These are phyloP conservation scores for Odocoileus hemionus DNA, from an alignment of 2,113 vertebrate species.

Conservation along the genomic window DNA sequence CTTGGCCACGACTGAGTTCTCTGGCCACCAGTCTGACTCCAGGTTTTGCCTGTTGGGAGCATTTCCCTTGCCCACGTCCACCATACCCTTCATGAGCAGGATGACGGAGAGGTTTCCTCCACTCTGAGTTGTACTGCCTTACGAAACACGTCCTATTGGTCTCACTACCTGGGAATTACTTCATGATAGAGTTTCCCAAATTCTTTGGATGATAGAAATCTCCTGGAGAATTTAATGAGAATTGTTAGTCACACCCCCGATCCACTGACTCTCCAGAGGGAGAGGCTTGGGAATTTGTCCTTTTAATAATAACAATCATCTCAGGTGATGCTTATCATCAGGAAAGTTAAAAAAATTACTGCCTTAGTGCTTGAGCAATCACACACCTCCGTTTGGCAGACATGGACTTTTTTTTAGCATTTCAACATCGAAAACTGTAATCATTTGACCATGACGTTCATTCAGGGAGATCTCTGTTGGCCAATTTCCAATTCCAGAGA, in stretches of 20 bases:
- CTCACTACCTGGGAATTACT: background rate
- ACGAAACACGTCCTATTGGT: background rate
- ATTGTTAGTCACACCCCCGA: background rate
- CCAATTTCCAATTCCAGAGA: background rate
- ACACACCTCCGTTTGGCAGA: background rate
- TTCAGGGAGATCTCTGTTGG: background rate
- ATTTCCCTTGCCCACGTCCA: background rate
- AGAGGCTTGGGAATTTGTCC: background rate
- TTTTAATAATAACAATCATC: background rate
- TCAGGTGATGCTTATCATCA: background rate
- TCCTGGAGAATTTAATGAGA: constrained; percentile 6
- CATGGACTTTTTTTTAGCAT: background rate
- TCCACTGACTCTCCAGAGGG: background rate
- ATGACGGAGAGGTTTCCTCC: background rate
- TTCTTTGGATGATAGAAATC: background rate
- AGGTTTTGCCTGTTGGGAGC: background rate
- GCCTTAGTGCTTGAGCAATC: background rate
- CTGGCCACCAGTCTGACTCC: background rate
- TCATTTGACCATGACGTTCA: background rate
- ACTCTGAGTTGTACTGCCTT: background rate
- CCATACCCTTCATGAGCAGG: background rate
- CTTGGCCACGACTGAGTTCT: background rate
- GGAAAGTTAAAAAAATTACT: constrained; percentile 23
- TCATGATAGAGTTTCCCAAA: background rate
- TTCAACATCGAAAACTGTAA: background rate